Evolutionary conservation across 2,113 vertebrate species (phyloP).

Genomic region (Oenanthe oenanthe): DNA sequence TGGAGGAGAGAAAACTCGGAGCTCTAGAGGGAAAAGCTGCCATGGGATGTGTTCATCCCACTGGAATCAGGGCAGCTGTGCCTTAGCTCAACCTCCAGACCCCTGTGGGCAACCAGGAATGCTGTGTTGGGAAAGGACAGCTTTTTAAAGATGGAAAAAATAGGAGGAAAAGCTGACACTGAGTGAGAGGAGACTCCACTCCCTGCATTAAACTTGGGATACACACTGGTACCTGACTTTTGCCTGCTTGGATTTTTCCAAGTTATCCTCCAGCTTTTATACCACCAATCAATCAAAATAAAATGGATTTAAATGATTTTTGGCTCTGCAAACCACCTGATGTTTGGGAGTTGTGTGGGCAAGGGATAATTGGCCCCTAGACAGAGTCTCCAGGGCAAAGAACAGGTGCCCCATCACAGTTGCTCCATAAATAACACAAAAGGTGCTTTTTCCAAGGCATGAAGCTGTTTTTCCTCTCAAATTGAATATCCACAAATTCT

Average conservation of each 20-base stretch:
- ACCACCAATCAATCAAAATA: not conserved
- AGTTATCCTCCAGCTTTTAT: not conserved
- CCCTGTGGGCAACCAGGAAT: not conserved
- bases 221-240: rapidly evolving
- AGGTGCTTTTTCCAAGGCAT: not conserved
- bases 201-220: not conserved
- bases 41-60: not conserved
- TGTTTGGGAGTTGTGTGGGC: not conserved
- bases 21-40: not conserved
- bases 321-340: not conserved
- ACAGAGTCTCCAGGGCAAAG: not conserved
- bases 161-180: not conserved
- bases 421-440: not conserved
- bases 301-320: not conserved
- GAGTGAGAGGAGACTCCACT: not conserved
- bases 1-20: not conserved
- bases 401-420: not conserved
- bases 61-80: not conserved
- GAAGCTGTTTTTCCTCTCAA: not conserved
- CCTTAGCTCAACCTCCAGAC: rapidly evolving
- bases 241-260: not conserved
- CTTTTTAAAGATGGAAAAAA: not conserved
- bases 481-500: not conserved
- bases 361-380: not conserved
- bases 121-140: not conserved